phyloP scores from a whole-genome alignment of 2,888 invertebrate species.

The Ophion ellenae region DNA sequence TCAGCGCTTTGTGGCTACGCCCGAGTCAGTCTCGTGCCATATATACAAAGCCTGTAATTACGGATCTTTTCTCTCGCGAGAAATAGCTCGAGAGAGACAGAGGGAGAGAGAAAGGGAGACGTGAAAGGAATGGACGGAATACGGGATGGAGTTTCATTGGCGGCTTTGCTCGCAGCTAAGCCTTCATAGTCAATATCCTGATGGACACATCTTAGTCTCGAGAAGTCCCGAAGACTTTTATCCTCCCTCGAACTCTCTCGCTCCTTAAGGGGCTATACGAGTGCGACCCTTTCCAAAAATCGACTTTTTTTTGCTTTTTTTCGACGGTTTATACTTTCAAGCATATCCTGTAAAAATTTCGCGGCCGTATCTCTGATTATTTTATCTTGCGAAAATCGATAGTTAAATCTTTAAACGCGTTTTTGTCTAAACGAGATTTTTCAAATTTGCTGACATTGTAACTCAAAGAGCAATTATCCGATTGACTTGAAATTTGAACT shows the following conservation, averaged over 20 bases:
- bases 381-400: too few relatives aligned
- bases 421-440: too few relatives aligned
- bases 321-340: too few relatives aligned
- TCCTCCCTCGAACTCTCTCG: conserved; percentile 1
- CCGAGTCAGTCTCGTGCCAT: conserved; percentile 66
- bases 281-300: too few relatives aligned
- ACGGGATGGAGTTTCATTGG: conserved; percentile 44
- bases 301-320: background rate
- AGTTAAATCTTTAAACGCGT: too few relatives aligned
- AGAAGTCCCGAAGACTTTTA: conserved; percentile 8
- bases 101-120: conserved; percentile 2
- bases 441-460: too few relatives aligned
- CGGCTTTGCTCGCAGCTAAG: conserved; percentile 21
- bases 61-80: conserved; percentile 63
- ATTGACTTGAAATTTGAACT: too few relatives aligned
- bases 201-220: conserved; percentile 24
- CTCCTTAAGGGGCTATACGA: background rate
- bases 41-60: conserved; percentile 74
- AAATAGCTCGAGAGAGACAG: conserved; percentile 58
- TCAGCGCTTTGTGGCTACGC: conserved; percentile 59
- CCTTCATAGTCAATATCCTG: conserved; percentile 44
- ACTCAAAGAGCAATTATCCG: too few relatives aligned
- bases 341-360: too few relatives aligned
- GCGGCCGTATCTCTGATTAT: too few relatives aligned
- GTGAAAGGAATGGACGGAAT: conserved; percentile 6